A percentile compares a stretch with the other conserved stretches of the same genome.
These are phyloP conservation scores for Vidua chalybeata DNA, from an alignment of 2,113 vertebrate species.

Conservation along the genomic window DNA sequence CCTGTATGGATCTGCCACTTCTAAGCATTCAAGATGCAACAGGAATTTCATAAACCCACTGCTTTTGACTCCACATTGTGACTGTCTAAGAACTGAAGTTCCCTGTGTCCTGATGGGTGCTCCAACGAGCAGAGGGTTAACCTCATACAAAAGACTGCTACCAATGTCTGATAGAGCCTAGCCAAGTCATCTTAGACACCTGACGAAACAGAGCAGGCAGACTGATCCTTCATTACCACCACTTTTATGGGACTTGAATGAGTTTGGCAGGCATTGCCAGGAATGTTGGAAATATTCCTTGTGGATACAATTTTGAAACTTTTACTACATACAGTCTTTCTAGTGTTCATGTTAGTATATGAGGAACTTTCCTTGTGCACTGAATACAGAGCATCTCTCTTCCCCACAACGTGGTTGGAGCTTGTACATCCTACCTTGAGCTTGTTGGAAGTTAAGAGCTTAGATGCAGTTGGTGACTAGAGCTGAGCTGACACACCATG, in stretches of 20 bases:
- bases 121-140: not conserved
- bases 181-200: not conserved
- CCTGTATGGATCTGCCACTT: not conserved
- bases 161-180: not conserved
- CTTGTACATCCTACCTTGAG: not conserved
- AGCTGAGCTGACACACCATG: not conserved
- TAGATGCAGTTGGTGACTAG: not conserved
- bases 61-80: not conserved
- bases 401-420: accelerated
- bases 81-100: not conserved
- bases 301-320: not conserved
- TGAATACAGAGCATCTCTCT: not conserved
- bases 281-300: not conserved
- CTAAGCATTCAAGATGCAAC: not conserved
- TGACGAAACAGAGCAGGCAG: not conserved
- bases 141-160: not conserved
- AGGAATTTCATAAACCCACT: not conserved
- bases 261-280: not conserved
- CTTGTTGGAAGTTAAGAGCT: not conserved
- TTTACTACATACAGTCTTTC: not conserved
- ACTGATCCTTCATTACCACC: not conserved
- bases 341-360: accelerated
- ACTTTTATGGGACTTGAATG: not conserved
- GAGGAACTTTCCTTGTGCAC: not conserved
- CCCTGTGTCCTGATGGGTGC: not conserved